phyloP scores from a whole-genome alignment of 2,888 invertebrate genomes.

The Tenthredo amoena region DNA sequence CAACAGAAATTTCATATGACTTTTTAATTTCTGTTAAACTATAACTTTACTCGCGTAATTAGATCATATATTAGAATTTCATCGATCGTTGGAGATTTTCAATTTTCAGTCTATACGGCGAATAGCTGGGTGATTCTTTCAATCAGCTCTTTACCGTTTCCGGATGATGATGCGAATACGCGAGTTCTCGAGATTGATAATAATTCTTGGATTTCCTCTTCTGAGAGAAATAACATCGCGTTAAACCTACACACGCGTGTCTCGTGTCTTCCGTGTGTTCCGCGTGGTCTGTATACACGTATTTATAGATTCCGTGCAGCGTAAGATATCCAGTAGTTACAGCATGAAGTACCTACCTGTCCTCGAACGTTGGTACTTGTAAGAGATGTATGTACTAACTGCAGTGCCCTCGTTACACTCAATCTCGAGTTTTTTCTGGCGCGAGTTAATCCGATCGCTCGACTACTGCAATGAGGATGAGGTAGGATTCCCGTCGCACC shows the following conservation, averaged over 20 bases:
- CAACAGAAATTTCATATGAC: too few relatives aligned
- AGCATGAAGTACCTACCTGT: slow-evolving; percentile 15
- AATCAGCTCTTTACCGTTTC: background rate
- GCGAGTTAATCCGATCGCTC: slow-evolving; percentile 26
- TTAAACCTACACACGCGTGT: background rate
- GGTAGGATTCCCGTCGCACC: slow-evolving; percentile 9
- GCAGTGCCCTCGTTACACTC: slow-evolving; percentile 35
- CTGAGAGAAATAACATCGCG: background rate
- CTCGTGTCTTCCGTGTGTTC: background rate
- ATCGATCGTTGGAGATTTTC: background rate
- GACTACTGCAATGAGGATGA: background rate
- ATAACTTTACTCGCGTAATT: too few relatives aligned
- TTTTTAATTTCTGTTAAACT: too few relatives aligned
- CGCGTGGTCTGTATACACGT: background rate
- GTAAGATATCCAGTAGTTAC: background rate
- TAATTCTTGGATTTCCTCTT: background rate
- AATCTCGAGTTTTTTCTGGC: slow-evolving; percentile 39
- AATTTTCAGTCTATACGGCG: background rate
- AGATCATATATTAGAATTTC: too few relatives aligned
- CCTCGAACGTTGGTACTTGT: slow-evolving; percentile 16
- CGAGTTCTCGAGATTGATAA: background rate
- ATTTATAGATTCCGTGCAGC: background rate
- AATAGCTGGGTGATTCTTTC: background rate
- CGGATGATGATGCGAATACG: too few relatives aligned
- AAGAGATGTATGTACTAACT: background rate